These are phyloP conservation scores for Metopia argyrocephala DNA, from an alignment of 2,888 invertebrate genomes.

Conservation along the genomic window DNA sequence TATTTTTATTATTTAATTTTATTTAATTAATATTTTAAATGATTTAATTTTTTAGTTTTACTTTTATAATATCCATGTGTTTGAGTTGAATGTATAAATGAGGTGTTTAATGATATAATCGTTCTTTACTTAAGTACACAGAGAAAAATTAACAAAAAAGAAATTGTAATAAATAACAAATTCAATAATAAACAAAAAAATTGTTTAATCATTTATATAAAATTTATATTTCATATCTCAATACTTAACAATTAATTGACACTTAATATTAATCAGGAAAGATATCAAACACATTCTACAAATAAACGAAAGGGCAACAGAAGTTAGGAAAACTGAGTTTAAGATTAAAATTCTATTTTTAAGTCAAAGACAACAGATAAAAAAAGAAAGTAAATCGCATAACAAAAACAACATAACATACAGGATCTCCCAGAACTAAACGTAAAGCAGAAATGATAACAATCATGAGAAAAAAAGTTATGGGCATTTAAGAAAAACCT, in stretches of 20 bases:
- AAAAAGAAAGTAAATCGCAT: too few species aligned
- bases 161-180: not conserved
- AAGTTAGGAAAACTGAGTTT: too few species aligned
- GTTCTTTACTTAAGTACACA: constrained; percentile 32
- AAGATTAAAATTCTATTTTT: too few species aligned
- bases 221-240: not conserved
- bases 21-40: not conserved
- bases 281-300: not conserved
- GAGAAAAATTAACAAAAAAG: not conserved
- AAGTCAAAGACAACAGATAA: too few species aligned
- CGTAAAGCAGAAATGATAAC: too few species aligned
- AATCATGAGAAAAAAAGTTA: too few species aligned
- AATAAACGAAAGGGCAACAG: not conserved
- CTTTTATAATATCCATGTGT: constrained; percentile 4
- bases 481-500: too few species aligned
- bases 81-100: constrained; percentile 14
- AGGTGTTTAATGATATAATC: constrained; percentile 7
- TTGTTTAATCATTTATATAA: not conserved
- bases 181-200: not conserved
- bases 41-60: not conserved
- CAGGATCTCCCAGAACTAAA: too few species aligned
- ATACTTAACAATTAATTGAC: constrained; percentile 60
- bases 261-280: constrained; percentile 56
- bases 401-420: too few species aligned
- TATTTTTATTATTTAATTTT: not conserved